These are phyloP conservation scores for Drosophila paramelanica DNA, from an alignment of 2,888 invertebrate genomes.

Conservation along the genomic window DNA sequence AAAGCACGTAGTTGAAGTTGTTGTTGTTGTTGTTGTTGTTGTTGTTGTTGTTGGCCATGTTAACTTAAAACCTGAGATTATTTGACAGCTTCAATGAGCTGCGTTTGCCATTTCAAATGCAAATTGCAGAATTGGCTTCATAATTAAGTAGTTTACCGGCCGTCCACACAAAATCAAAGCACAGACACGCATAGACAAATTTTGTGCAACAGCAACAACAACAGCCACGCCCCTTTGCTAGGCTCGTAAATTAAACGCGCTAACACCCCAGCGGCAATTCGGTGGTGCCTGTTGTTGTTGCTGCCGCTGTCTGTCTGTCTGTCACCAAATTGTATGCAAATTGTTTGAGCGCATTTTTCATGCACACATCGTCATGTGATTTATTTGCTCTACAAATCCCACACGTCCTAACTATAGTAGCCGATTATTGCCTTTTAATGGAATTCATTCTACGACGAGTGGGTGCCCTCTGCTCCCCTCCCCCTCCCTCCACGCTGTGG, in stretches of 20 bases:
- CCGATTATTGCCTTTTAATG: slow-evolving; percentile 61
- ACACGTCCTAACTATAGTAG: slow-evolving; percentile 44
- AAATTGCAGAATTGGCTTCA: slow-evolving; percentile 65
- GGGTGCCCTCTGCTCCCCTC: slow-evolving; percentile 3
- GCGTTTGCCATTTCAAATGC: slow-evolving; percentile 60
- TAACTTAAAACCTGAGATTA: slow-evolving; percentile 46
- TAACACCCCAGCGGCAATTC: slow-evolving; percentile 47
- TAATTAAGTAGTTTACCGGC: slow-evolving; percentile 69
- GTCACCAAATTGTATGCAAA: slow-evolving; percentile 77
- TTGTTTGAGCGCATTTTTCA: slow-evolving; percentile 58
- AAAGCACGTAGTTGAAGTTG: slow-evolving; percentile 40
- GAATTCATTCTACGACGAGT: slow-evolving; percentile 29
- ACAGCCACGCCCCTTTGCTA: slow-evolving; percentile 56
- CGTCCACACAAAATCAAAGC: slow-evolving; percentile 15
- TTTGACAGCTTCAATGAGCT: slow-evolving; percentile 73
- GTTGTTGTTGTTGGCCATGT: slow-evolving; percentile 29
- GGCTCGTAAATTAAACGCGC: slow-evolving; percentile 66
- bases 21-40: slow-evolving; percentile 24
- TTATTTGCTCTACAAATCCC: slow-evolving; percentile 55
- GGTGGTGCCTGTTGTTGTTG: slow-evolving; percentile 10
- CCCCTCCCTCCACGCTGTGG: neutral
- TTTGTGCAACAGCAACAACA: slow-evolving; percentile 25
- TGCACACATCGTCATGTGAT: slow-evolving; percentile 58
- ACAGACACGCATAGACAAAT: slow-evolving; percentile 22
- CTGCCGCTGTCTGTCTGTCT: slow-evolving; percentile 61